These are phyloP conservation scores for Tiliacea aurago DNA, from an alignment of 2,888 invertebrate species.

Conservation along the genomic window DNA sequence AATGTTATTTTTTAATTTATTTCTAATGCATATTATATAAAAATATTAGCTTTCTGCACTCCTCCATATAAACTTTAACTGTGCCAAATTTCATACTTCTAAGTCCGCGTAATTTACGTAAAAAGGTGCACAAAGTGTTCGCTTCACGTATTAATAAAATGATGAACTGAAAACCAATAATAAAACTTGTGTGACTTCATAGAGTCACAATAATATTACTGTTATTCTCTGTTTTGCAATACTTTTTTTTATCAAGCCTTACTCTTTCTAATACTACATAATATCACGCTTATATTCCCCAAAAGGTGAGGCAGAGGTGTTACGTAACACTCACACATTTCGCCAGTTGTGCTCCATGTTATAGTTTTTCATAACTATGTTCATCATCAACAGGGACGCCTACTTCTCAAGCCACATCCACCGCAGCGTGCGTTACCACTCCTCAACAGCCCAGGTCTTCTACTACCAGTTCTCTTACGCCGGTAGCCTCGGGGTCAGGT, in stretches of 20 bases:
- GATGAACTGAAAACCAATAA: not conserved
- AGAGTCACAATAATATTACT: not conserved
- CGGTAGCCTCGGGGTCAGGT: constrained; percentile 75
- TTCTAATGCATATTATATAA: too few species aligned
- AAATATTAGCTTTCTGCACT: too few species aligned
- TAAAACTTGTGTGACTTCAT: not conserved
- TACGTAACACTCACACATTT: not conserved
- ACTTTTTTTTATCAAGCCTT: not conserved
- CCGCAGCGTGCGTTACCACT: constrained; percentile 78
- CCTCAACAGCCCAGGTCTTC: constrained; percentile 75
- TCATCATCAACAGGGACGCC: constrained; percentile 76
- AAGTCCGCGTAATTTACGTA: too few species aligned
- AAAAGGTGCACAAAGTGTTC: too few species aligned
- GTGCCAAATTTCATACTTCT: too few species aligned
- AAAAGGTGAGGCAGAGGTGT: not conserved
- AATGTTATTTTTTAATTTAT: too few species aligned
- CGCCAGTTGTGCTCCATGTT: not conserved
- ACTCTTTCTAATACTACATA: not conserved
- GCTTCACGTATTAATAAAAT: too few species aligned
- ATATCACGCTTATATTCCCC: not conserved
- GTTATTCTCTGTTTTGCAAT: not conserved
- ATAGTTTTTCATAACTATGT: not conserved
- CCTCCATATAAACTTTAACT: too few species aligned
- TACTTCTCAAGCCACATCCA: constrained; percentile 83
- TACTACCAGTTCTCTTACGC: constrained; percentile 83